phyloP scores from a whole-genome alignment of 2,797 vertebrate species.

The Alauda arvensis region DNA sequence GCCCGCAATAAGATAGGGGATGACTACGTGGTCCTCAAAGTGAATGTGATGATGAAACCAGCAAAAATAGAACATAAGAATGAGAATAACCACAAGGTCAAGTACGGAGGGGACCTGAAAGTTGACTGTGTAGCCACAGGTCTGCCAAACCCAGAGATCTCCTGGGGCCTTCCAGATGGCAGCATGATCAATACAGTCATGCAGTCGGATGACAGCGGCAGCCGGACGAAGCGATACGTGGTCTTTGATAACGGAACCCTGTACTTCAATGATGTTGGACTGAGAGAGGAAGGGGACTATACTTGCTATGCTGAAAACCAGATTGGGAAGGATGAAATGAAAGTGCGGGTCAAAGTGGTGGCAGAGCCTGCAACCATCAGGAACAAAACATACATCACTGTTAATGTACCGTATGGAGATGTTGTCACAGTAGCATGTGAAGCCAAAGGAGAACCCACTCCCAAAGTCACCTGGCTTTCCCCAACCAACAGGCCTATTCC shows the following conservation, averaged over 20 bases:
- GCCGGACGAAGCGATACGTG: constrained; percentile 80
- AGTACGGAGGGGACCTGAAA: constrained; percentile 80
- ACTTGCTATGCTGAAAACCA: constrained; percentile 92
- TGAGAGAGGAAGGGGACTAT: constrained; percentile 87
- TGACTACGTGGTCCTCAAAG: constrained; percentile 80
- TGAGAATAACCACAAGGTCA: constrained; percentile 78
- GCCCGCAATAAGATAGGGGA: constrained; percentile 88
- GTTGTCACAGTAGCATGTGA: constrained; percentile 75
- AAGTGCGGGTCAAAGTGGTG: constrained; percentile 81
- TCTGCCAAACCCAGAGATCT: constrained; percentile 87
- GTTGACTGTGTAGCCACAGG: constrained; percentile 93
- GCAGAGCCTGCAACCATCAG: constrained; percentile 74
- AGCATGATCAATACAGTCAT: constrained; percentile 84
- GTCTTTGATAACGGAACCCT: constrained; percentile 92
- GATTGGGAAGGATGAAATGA: constrained; percentile 91
- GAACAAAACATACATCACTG: constrained; percentile 56
- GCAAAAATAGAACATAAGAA: constrained; percentile 87
- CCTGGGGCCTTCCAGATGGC: constrained; percentile 90
- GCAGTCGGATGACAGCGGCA: constrained; percentile 71
- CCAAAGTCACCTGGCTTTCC: constrained; percentile 84
- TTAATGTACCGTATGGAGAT: constrained; percentile 80
- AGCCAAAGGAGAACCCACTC: constrained; percentile 79
- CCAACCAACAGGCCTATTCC: constrained; percentile 80
- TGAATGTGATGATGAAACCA: constrained; percentile 82
- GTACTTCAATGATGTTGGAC: constrained; percentile 86